Percentiles rank a stretch among this genome's conserved stretches.
Conservation (phyloP, 1,140 invertebrate genomes). For the Nixonia krombeini region DNA sequence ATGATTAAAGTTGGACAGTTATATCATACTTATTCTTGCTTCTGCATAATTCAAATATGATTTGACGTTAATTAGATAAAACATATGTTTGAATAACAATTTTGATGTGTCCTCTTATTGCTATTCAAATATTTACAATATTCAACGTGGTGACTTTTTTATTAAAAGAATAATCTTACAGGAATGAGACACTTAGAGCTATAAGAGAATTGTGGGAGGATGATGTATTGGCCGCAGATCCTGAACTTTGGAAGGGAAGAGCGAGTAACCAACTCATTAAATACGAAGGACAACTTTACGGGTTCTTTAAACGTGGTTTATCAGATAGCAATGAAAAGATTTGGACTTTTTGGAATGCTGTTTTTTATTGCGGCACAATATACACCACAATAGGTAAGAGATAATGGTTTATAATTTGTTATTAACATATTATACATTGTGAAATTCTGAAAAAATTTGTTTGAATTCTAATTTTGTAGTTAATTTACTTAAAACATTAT, state of each 20-base stretch:
- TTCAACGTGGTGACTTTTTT: no score
- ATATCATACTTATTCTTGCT: no score
- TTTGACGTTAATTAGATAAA: no score
- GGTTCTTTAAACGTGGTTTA: conserved; percentile 71
- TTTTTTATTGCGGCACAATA: conserved; percentile 93
- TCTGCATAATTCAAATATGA: no score
- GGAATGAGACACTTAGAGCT: conserved; percentile 57
- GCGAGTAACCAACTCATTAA: conserved; percentile 65
- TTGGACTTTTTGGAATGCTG: conserved; percentile 92
- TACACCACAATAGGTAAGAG: conserved; percentile 93
- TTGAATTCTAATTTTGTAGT: no score
- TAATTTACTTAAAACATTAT: no score
- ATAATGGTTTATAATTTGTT: background rate
- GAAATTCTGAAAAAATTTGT: no score
- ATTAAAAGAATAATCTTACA: conserved; percentile 22
- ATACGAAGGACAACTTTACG: conserved; percentile 75
- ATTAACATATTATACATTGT: no score
- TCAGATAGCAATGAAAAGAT: conserved; percentile 69
- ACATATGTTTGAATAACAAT: no score
- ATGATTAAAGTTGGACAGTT: no score
- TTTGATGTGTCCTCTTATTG: no score
- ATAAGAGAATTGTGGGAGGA: conserved; percentile 62
- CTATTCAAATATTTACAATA: no score
- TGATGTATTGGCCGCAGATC: conserved; percentile 51
- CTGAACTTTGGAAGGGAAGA: conserved; percentile 67